Base-by-base conservation (phyloP, 1,140 invertebrate genomes). In the Spodoptera frugiperda region DNA sequence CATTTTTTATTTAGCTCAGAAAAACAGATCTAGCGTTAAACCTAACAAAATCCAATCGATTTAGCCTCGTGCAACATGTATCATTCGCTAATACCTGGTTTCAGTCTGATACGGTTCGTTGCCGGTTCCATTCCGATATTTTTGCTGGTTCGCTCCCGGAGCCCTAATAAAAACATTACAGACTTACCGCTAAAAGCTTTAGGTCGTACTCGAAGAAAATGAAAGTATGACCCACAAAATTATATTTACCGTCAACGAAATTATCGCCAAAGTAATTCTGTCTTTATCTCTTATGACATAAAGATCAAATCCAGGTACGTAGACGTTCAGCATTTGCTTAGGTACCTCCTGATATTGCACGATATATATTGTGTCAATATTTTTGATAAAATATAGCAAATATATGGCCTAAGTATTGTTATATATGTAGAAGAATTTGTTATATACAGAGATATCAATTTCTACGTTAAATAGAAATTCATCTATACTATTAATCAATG, bases 131-230 rank as follows among this genome's bases (percentile, higher is more conserved):
- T 44, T 57, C 59, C 57, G 46, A 53, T 51, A 49, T 46, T 57
- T 57, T 30, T 39, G 12, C 21, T 48, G 21, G 46, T 53, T 49
- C 17, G 53, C 68, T 63, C 44, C 44, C 46, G 54, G 39, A 21
- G 59, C 48, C 46, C 57, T 63, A 75, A 75, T 75, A 75, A 75
- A 75, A 75, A 63, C 72, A 75, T 75, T 63, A 75, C 72, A 51
- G 30, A 3, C 57, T 74, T 61, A 59, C 71, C 57, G 57, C 72
- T 75, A 75, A 75, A 63, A 75, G 72, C 72, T 75, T 75, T 53
- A 75, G 72, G 49, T 63, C 72, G 72, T 75, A 75, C 53, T 72
- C 21, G 39, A 51, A 54, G 68, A 72, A 72, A 72, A 72, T 57
- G 68, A 57, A 57, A 72, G 53, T 57, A 57, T 57, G 30, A 19